Base-by-base conservation (phyloP, 2,113 vertebrate genomes). In the Spilogale gracilis region DNA sequence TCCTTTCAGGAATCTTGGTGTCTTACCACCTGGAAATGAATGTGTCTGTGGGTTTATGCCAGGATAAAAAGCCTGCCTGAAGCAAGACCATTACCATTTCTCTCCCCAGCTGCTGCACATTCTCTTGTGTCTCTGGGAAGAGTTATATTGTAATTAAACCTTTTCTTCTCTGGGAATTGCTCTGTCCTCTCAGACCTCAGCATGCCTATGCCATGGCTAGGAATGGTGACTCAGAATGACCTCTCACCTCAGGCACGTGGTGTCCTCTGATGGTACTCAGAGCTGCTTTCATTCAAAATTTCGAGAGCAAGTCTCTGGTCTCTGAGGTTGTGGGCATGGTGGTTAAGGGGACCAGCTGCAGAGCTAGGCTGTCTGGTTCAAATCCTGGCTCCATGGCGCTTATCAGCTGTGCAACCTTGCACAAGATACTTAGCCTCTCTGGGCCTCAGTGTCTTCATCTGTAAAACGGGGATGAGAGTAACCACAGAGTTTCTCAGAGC, bases 401-500 rank as follows among this genome's bases (percentile, higher is more conserved):
- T 43, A 85, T 11, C 23, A 61, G 71, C 79, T 56, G 3, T 76
- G 58, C 21, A 14, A 2, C 30, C n/a, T 78, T 56, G 48, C 23
- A 21, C 89, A 25, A 82, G 84, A 65, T 12, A 6, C 25, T 54
- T 91, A 86, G 6, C 48, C 38, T 43, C 43, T 87, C 69, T 88
- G 85, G 71, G 60, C 52, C 84, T 94, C 73, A 8, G 58, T 92
- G 58, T 94, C 48, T 58, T 81, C n/a, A 16, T 85, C 86, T 96
- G 23, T 91, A 90, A 93, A 89, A 20, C 50, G 67, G 69, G 78
- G 9, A 1, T 83, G 61, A 61, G 61, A 71, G 52, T 11, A 80
- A 58, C 17, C 25, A 25, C 9, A 3, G 30, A 25, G 48, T 50
- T 89, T 21, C 14, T 1, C 3, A 63, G 69, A 67, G 20, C 82